Evolutionary conservation across 2,888 invertebrate genomes (phyloP).

Genomic region (Diaphora mendica): DNA sequence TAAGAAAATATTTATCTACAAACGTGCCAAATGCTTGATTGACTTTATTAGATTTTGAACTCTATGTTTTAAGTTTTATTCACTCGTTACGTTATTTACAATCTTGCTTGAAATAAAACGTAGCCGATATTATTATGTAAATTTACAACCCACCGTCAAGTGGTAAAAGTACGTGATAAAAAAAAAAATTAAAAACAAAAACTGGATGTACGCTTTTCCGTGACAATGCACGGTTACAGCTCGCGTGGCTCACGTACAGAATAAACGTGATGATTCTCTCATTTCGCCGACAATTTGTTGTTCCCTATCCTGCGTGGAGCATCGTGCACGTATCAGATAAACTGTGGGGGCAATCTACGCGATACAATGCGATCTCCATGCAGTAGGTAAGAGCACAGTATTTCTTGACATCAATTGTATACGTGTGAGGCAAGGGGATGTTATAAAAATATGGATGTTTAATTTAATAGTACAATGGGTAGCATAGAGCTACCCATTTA

Average conservation of each 20-base stretch:
- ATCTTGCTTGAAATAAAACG: constrained; percentile 4
- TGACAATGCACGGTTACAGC: constrained; percentile 30
- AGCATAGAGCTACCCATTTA: too few relatives aligned
- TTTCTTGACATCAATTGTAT: constrained; percentile 44
- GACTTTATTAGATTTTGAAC: neutral
- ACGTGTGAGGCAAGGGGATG: constrained; percentile 31
- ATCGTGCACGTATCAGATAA: constrained; percentile 59
- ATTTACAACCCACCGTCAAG: neutral
- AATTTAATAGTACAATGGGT: constrained; percentile 2
- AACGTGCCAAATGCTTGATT: neutral
- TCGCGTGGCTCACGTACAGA: constrained; percentile 47
- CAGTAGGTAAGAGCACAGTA: constrained; percentile 34
- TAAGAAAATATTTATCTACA: neutral
- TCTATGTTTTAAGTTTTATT: neutral
- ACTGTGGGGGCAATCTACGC: constrained; percentile 44
- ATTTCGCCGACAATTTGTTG: constrained; percentile 46
- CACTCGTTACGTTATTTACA: neutral
- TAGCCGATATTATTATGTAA: constrained; percentile 4
- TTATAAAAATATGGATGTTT: constrained; percentile 26
- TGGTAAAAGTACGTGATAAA: constrained; percentile 9
- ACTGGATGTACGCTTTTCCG: constrained; percentile 6
- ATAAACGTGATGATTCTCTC: constrained; percentile 31
- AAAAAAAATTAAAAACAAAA: constrained; percentile 17
- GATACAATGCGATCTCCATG: constrained; percentile 40
- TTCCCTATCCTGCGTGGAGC: constrained; percentile 28